These are phyloP conservation scores for Drosophila mimica DNA, from an alignment of 2,888 invertebrate genomes.

Conservation along the genomic window DNA sequence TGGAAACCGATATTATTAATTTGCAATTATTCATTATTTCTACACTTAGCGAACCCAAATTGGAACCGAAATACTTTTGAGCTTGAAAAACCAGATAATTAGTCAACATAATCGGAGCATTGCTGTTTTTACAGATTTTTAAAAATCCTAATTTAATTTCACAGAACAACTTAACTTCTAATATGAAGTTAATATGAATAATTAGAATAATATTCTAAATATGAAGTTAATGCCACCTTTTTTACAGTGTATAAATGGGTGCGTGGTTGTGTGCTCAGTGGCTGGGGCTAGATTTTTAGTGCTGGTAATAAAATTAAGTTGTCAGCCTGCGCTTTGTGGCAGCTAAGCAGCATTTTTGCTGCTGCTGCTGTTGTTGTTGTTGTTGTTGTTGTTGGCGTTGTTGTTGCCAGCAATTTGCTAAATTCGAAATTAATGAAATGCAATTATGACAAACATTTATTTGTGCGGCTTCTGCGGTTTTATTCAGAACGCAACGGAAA, in stretches of 20 bases:
- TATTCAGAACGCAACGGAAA: conserved; percentile 43
- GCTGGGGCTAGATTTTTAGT: conserved; percentile 79
- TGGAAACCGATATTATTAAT: not conserved
- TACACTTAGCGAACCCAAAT: not conserved
- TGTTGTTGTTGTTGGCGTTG: conserved; percentile 15
- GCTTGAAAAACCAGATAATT: not conserved
- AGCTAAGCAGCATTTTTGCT: conserved; percentile 42
- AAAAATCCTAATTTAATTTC: too few species aligned
- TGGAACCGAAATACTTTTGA: not conserved
- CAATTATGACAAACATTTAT: conserved; percentile 82
- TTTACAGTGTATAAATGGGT: conserved; percentile 3
- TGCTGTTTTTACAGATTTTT: not conserved
- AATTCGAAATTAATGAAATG: conserved; percentile 83
- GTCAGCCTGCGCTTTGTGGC: conserved; percentile 76
- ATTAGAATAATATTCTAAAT: too few species aligned
- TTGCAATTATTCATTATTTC: not conserved
- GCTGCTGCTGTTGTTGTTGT: conserved; percentile 32
- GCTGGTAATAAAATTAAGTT: conserved; percentile 78
- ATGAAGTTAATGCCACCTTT: not conserved
- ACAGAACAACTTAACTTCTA: not conserved
- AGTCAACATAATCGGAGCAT: not conserved
- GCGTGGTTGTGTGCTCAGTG: conserved; percentile 42
- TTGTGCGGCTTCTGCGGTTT: conserved; percentile 69
- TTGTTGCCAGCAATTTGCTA: conserved; percentile 77
- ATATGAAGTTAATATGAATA: too few species aligned